Conservation (phyloP, 2,797 vertebrate species). For the Natrix natrix region DNA sequence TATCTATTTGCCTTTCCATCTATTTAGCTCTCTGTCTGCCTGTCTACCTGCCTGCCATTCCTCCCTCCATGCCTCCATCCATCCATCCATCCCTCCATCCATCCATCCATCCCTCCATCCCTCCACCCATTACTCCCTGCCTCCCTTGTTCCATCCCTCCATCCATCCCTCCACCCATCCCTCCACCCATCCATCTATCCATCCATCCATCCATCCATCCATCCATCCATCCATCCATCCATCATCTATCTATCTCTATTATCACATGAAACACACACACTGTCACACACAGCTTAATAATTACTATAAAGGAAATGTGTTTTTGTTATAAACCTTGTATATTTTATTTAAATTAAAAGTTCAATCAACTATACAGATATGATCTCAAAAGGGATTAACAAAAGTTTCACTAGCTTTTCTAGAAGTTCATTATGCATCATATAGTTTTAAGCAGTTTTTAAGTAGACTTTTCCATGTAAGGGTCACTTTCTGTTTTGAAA, state of each 20-base stretch:
- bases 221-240: too few species aligned
- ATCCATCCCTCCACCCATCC: too few species aligned
- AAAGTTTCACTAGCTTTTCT: conserved; percentile 14
- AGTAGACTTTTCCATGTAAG: not conserved
- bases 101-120: too few species aligned
- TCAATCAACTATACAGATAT: not conserved
- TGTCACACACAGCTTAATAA: not conserved
- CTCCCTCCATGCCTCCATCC: too few species aligned
- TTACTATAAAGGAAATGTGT: conserved; percentile 40
- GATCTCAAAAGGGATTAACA: conserved; percentile 27
- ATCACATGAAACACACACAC: not conserved
- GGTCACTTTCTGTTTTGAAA: not conserved
- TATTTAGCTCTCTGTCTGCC: too few species aligned
- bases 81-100: too few species aligned
- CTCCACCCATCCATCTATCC: too few species aligned
- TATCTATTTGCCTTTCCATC: too few species aligned
- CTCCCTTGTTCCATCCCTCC: too few species aligned
- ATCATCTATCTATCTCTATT: too few species aligned
- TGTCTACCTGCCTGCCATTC: too few species aligned
- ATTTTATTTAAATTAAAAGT: conserved; percentile 23
- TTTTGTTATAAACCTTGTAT: not conserved
- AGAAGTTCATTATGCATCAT: not conserved
- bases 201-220: not conserved
- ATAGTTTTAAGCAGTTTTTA: conserved; percentile 36
- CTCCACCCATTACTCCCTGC: too few species aligned